Conservation (phyloP, 2,113 vertebrate genomes). For the Cranoglanis bouderius region DNA sequence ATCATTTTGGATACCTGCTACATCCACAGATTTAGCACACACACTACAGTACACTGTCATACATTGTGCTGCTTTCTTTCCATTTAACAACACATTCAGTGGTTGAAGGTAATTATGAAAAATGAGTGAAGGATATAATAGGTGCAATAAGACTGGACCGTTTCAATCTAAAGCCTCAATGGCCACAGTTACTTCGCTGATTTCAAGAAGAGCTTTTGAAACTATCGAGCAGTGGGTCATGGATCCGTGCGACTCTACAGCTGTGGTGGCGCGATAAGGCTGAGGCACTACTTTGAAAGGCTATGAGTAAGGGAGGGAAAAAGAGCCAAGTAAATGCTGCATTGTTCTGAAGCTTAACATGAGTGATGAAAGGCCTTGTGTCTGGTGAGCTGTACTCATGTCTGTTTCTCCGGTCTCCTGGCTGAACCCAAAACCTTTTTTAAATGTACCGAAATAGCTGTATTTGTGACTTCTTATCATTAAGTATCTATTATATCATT, state of each 20-base stretch:
- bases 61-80: background rate
- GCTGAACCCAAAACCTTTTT: background rate
- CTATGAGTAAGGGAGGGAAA: background rate
- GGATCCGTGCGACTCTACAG: background rate
- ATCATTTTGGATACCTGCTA: conserved; percentile 5
- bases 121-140: background rate
- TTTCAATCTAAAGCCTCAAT: background rate
- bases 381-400: background rate
- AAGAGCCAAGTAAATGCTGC: background rate
- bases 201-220: conserved; percentile 16
- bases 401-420: background rate
- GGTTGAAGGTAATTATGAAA: background rate
- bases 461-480: background rate
- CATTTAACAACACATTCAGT: background rate
- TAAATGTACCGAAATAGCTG: background rate
- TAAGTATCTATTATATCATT: background rate
- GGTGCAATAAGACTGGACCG: conserved; percentile 1
- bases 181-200: background rate
- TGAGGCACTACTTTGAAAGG: conserved; percentile 6
- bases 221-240: background rate
- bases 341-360: conserved; percentile 3
- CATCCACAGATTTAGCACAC: background rate
- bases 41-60: background rate
- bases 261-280: conserved; percentile 39
- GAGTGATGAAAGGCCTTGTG: background rate